Percentiles rank a stretch among this genome's conserved stretches.
Evolutionary conservation across 2,888 invertebrate genomes (phyloP).

Genomic region (Charanyca ferruginea): DNA sequence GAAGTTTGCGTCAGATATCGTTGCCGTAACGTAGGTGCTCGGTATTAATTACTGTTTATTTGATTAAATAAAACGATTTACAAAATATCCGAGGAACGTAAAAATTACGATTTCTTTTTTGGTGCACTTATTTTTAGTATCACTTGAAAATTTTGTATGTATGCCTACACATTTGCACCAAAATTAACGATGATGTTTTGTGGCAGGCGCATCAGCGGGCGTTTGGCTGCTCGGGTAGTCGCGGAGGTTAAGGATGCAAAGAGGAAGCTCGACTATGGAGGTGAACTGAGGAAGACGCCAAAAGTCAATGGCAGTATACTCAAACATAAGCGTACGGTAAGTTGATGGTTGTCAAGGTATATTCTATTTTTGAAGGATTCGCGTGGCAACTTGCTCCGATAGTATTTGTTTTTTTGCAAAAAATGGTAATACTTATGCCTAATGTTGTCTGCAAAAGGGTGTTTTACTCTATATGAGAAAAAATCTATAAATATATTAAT

Average conservation of each 20-base stretch:
- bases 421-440: too few relatives aligned
- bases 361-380: too few relatives aligned
- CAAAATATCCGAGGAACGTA: too few relatives aligned
- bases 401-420: too few relatives aligned
- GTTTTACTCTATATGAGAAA: too few relatives aligned
- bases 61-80: not conserved
- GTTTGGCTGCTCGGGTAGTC: conserved; percentile 80
- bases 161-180: not conserved
- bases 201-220: conserved; percentile 85
- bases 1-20: conserved; percentile 19
- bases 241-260: conserved; percentile 78
- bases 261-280: conserved; percentile 83
- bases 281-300: conserved; percentile 77
- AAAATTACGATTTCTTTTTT: too few relatives aligned
- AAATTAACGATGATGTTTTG: conserved; percentile 19
- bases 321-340: conserved; percentile 86
- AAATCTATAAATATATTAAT: too few relatives aligned
- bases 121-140: not conserved
- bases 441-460: too few relatives aligned
- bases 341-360: conserved; percentile 46
- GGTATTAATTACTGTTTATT: not conserved
- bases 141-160: too few relatives aligned
- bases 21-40: conserved; percentile 1
- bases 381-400: too few relatives aligned
- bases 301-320: conserved; percentile 85